These are phyloP conservation scores for Lordiphosa collinella DNA, from an alignment of 1,140 invertebrate genomes.

Conservation along the genomic window DNA sequence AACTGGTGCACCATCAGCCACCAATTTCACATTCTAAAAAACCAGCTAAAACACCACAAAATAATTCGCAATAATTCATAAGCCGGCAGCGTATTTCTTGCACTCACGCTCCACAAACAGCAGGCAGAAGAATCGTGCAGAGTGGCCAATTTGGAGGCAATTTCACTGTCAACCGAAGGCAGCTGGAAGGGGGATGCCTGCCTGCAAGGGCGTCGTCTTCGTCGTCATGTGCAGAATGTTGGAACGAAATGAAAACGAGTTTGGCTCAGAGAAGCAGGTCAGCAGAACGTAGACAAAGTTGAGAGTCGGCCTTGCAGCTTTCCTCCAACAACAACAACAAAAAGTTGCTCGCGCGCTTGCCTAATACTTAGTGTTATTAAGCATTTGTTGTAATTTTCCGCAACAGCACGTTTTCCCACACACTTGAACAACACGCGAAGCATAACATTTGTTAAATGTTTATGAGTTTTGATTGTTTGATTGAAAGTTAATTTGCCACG, in stretches of 20 bases:
- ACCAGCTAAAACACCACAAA: constrained; percentile 66
- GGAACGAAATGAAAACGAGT: constrained; percentile 68
- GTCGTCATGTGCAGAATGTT: constrained; percentile 49
- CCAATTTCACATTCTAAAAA: constrained; percentile 75
- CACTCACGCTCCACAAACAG: constrained; percentile 37
- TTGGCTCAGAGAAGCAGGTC: constrained; percentile 56
- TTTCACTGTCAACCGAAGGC: constrained; percentile 64
- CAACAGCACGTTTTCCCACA: constrained; percentile 69
- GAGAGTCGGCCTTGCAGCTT: constrained; percentile 61
- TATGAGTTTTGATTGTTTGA: constrained; percentile 42
- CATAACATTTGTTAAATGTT: constrained; percentile 47
- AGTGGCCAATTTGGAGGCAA: constrained; percentile 58
- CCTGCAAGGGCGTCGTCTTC: constrained; percentile 58
- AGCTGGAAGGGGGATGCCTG: constrained; percentile 21
- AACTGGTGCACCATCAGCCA: constrained; percentile 51
- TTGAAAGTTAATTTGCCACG: constrained; percentile 67
- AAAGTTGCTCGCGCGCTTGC: constrained; percentile 23
- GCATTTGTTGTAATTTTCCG: constrained; percentile 52
- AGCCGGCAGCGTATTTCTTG: constrained; percentile 48
- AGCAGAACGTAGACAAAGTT: constrained; percentile 56
- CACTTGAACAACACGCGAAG: constrained; percentile 53
- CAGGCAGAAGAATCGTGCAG: constrained; percentile 43
- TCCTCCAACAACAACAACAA: constrained; percentile 24
- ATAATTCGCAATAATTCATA: constrained; percentile 75
- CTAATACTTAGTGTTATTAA: constrained; percentile 52